Evolutionary conservation across 2,797 vertebrate genomes (phyloP).

Genomic region (Cryptoprocta ferox): DNA sequence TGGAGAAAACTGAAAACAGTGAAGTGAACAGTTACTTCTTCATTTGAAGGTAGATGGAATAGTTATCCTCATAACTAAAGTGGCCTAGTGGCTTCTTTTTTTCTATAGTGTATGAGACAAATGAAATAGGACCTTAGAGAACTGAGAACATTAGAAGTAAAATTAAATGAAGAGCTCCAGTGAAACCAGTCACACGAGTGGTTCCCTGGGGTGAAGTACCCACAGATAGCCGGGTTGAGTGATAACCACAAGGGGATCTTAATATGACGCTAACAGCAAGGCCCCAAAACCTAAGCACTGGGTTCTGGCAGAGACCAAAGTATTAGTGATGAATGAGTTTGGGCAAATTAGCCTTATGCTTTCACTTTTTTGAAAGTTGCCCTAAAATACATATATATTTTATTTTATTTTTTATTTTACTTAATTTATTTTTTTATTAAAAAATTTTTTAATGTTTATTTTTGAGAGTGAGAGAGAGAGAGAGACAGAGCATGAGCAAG

Average conservation of each 20-base stretch:
- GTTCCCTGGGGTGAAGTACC: neutral
- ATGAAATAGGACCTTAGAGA: slow-evolving; percentile 9
- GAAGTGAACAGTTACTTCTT: neutral
- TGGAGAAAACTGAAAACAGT: neutral
- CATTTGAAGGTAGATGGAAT: neutral
- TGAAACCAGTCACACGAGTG: neutral
- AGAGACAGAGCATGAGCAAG: too few species aligned
- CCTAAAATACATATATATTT: neutral
- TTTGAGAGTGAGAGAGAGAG: too few species aligned
- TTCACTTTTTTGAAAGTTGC: neutral
- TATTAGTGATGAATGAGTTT: neutral
- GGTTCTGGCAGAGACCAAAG: neutral
- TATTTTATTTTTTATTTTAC: neutral
- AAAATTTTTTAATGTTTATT: too few species aligned
- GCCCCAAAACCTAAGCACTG: neutral
- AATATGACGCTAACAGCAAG: neutral
- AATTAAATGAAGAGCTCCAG: neutral
- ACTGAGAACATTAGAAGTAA: neutral
- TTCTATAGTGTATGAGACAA: neutral
- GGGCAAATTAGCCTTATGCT: neutral
- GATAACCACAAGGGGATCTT: neutral
- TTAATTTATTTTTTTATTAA: too few species aligned
- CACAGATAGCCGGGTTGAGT: neutral
- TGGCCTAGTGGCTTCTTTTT: neutral
- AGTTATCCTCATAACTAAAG: neutral